Percentiles rank a stretch among this genome's conserved stretches.
These are phyloP conservation scores for Amaurobius ferox DNA, from an alignment of 2,888 invertebrate genomes.

Conservation along the genomic window DNA sequence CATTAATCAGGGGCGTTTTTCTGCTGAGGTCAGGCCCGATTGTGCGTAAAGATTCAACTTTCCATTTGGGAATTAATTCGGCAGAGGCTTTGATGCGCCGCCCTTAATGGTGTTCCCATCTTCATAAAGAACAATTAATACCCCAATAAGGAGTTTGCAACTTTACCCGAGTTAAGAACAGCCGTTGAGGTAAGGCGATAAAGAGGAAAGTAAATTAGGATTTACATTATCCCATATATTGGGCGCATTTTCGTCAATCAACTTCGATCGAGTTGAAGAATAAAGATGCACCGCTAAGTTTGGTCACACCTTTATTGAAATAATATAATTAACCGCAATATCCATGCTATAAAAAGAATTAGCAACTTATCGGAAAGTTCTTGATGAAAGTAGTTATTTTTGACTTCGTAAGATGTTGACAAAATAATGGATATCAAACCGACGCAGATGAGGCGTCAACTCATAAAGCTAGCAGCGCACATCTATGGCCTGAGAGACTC, in stretches of 20 bases:
- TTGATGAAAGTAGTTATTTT: background rate
- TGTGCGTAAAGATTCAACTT: conserved; percentile 17
- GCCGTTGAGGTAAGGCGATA: conserved; percentile 8
- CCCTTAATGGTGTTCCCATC: conserved; percentile 10
- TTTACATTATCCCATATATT: conserved; percentile 7
- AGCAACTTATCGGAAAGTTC: background rate
- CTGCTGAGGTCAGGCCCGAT: conserved; percentile 38
- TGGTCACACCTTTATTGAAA: background rate
- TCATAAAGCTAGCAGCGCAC: no score
- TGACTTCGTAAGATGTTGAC: no score
- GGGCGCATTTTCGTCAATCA: background rate
- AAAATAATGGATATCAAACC: no score
- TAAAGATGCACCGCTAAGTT: no score
- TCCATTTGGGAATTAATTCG: conserved; percentile 16
- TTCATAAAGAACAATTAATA: conserved; percentile 16
- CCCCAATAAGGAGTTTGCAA: background rate
- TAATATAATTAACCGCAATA: background rate
- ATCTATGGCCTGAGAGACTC: no score
- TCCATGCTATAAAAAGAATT: background rate
- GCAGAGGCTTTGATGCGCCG: conserved; percentile 11
- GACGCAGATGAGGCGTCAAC: no score
- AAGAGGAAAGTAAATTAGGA: background rate
- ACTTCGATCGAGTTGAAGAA: background rate
- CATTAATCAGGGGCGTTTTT: conserved; percentile 54
- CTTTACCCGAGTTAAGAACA: background rate